Base-by-base conservation (phyloP, 2,888 invertebrate species). In the Habrosyne pyritoides region DNA sequence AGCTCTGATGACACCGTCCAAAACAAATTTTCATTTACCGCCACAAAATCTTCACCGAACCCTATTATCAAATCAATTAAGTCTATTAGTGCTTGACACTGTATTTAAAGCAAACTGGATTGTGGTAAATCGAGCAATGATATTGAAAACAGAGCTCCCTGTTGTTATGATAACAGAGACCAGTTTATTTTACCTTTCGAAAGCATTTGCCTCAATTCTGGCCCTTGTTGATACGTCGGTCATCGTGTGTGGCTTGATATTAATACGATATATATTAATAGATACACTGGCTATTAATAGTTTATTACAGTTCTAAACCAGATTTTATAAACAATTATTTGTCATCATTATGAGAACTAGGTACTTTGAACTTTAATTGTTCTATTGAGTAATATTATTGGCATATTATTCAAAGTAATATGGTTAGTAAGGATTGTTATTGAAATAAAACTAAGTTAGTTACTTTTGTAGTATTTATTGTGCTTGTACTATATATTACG, bases 121-220 rank as follows among this genome's bases (percentile, higher is more conserved):
- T 12, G 10, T 50, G 18, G 42, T 42, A 21, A 28, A 28, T 50
- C 28, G 10, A 12, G 18, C 10, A 21, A 50, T 47, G 54, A 53
- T 55, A 51, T 58, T 47, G 50, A 58, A 52, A 58, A 52, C 57
- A 57, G 30, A 30, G 54, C 33, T 52, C 0, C 46, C 47, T 2
- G 14, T 26, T 51, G 69, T 75, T 79, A 77, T 77, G 66, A 77
- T 71, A 79, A 79, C 73, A 79, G 60, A 55, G 53, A 42, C 21
- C 48, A 64, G 75, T 70, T 71, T 72, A 71, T 73, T 66, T 72
- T 67, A 72, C 67, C 63, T 69, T 69, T 67, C 58, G 54, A 61
- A 61, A 57, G 63, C 59, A 56, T 61, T 67, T 58, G 58, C 64
- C 64, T 73, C 59, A 57, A 61, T 57, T 66, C 58, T 53, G 48